Conservation (phyloP, 64 coral and sea anemone genomes). For the Orbicella faveolata region DNA sequence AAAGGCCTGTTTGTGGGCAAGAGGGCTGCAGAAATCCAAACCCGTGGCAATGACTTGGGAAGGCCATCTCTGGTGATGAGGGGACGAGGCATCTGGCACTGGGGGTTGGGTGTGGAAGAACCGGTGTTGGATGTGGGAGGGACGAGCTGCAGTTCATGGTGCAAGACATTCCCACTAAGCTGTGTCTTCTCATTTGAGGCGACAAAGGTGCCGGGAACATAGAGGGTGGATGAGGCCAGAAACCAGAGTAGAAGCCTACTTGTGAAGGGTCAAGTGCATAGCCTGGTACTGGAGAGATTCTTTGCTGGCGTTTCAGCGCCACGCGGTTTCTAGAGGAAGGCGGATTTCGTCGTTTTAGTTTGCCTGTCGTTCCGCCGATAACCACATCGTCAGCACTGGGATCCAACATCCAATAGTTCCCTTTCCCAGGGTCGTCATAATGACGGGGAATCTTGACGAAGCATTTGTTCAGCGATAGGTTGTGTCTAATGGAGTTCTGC, state of each 20-base stretch:
- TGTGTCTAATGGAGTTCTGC: constrained; percentile 98
- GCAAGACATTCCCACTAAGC: constrained; percentile 18
- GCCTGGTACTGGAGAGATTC: constrained; percentile 31
- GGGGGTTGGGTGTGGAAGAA: constrained; percentile 3
- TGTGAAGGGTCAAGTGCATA: constrained; percentile 7
- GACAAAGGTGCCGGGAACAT: constrained; percentile 18
- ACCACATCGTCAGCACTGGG: constrained; percentile 86
- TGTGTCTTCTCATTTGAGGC: constrained; percentile 25
- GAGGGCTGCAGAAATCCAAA: constrained; percentile 24
- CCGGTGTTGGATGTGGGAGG: neutral
- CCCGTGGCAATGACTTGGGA: constrained; percentile 14
- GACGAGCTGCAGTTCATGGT: constrained; percentile 19
- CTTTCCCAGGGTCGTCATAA: constrained; percentile 96
- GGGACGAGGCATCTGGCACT: constrained; percentile 12
- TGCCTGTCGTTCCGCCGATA: constrained; percentile 86
- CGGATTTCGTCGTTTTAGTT: constrained; percentile 81
- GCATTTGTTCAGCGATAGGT: constrained; percentile 96
- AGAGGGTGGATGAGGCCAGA: constrained; percentile 1
- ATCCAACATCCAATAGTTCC: constrained; percentile 98
- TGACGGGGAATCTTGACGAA: constrained; percentile 97
- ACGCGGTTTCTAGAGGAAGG: constrained; percentile 67
- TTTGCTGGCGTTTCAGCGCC: constrained; percentile 53
- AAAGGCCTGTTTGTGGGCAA: neutral
- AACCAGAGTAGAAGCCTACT: constrained; percentile 8
- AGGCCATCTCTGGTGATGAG: constrained; percentile 15